Evolutionary conservation across 2,113 vertebrate species (phyloP).

Genomic region (Amblyopsis rosae): DNA sequence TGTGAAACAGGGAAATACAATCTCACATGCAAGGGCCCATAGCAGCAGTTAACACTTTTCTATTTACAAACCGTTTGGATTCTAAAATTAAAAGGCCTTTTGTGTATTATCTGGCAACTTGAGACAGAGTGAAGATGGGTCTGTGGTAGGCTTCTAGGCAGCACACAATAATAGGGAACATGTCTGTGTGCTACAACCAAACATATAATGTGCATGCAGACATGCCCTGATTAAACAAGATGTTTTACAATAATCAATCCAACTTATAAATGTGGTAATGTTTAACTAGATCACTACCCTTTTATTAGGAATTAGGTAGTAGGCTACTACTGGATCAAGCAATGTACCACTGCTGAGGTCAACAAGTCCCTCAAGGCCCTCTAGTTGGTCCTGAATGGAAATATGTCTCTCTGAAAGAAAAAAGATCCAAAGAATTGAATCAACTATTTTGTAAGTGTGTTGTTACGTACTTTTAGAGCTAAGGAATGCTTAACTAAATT

Average conservation of each 20-base stretch:
- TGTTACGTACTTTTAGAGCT: too few species aligned
- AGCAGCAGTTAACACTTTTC: neutral
- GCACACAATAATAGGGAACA: too few species aligned
- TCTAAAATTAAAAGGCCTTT: neutral
- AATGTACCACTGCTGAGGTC: constrained; percentile 80
- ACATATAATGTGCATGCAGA: too few species aligned
- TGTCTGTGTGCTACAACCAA: too few species aligned
- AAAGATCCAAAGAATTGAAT: neutral
- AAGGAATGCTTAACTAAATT: neutral
- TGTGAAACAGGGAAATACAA: constrained; percentile 60
- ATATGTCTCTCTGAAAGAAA: constrained; percentile 86
- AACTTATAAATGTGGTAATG: too few species aligned
- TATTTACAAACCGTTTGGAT: neutral
- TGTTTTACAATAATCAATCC: too few species aligned
- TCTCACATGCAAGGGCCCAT: neutral
- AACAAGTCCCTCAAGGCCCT: constrained; percentile 86
- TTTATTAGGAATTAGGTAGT: too few species aligned
- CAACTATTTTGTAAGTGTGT: neutral
- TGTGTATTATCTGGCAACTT: too few species aligned
- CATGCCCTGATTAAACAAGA: too few species aligned
- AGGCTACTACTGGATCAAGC: neutral
- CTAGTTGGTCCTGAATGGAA: constrained; percentile 89
- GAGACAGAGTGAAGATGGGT: too few species aligned
- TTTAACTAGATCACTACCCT: too few species aligned
- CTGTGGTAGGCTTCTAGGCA: too few species aligned